These are phyloP conservation scores for Tipula lateralis DNA, from an alignment of 2,888 invertebrate species.

Conservation along the genomic window DNA sequence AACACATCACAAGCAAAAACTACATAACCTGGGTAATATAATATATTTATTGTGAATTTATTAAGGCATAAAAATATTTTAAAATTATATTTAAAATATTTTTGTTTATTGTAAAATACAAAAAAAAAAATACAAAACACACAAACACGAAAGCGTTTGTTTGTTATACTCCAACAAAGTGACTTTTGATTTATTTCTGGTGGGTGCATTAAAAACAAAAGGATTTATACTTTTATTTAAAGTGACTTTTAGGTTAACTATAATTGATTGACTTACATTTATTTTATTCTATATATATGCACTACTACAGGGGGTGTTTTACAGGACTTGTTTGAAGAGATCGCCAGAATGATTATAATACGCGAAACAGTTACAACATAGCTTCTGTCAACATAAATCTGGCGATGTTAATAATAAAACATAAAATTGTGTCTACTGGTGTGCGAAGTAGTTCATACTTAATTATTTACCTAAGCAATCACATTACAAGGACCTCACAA, in stretches of 20 bases:
- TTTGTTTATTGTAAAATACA: not conserved
- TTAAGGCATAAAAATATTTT: not conserved
- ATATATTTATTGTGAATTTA: not conserved
- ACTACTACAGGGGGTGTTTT: not conserved
- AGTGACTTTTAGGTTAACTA: not conserved
- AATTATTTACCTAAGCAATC: not conserved
- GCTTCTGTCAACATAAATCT: not conserved
- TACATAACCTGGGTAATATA: not conserved
- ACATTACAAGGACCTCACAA: not conserved
- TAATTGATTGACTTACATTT: not conserved
- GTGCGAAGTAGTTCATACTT: not conserved
- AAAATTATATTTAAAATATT: not conserved
- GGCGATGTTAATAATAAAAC: not conserved
- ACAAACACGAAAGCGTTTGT: conserved; percentile 11
- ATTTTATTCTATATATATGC: not conserved
- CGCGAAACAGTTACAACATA: not conserved
- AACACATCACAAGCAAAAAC: conserved; percentile 5
- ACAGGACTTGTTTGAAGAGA: not conserved
- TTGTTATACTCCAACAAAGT: not conserved
- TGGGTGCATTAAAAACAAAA: not conserved
- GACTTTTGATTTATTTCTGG: not conserved
- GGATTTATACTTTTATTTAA: not conserved
- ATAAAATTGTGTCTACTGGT: not conserved
- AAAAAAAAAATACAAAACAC: not conserved
- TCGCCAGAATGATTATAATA: not conserved